Evolutionary conservation across 2,888 invertebrate genomes (phyloP), one percentile per base, ranked within the genome.

Genomic region (Latheticus oryzae): DNA sequence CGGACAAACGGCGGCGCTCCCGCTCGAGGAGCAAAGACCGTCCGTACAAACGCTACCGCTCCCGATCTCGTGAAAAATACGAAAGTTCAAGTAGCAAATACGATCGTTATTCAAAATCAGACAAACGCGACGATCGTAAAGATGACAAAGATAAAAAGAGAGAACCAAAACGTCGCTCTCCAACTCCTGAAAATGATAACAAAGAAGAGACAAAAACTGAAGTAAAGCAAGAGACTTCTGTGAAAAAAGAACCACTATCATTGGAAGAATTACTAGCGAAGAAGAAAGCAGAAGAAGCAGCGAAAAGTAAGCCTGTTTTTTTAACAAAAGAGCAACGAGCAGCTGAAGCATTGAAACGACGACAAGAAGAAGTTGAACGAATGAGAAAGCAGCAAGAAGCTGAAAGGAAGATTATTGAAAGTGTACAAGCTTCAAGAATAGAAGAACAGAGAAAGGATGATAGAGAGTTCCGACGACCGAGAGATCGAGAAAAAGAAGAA

Each of bases 201-300:
- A 70, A 73, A 58, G 53, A 60, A 1, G 71, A 73, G 7, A 30
- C 37, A 2, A 68, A 67, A 53, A 12, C 28, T 13, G 62, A 65
- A 0, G 19, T 63, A n/a, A 71, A 74, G 54, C 58, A 55, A 5
- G 75, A 76, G 3, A 67, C 52, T 11, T 51, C 69, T 16, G 32
- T 63, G 0, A 88, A 88, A 68, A 86, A 84, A 40, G 97, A 97
- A 74, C 99, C 99, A 0, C 80, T 98, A 8, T 98, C 98, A 2
- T 80, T 99, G 51, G 99, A 99, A 76, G 97, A 99, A 76, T 78
- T 99, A 26, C 80, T 99, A 37, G 91, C 94, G 0, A 97, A 96
- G 78, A 97, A 97, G 75, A 97, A 98, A 74, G 94, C 94, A 0
- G 97, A 97, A 74, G 96, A 97, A 76, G 93, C 91, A 71, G 95